Evolutionary conservation across 1,140 invertebrate species (phyloP), one percentile per base, ranked within the genome.

Genomic region (Arion vulgaris): DNA sequence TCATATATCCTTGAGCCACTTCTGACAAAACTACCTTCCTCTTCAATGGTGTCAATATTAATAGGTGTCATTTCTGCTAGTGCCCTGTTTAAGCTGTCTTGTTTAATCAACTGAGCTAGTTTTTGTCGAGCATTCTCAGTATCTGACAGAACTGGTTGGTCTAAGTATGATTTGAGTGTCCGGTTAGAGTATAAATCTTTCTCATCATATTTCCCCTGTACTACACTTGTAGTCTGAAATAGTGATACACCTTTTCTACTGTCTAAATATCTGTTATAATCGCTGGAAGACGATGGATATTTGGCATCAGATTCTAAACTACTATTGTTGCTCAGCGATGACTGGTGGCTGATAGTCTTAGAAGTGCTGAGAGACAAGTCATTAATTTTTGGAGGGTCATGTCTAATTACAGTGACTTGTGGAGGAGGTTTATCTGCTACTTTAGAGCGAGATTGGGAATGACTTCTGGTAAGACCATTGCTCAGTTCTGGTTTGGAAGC

Each of bases 51-150:
- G 28, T 78, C 76, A 38, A 66, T 78, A 41, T 17, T 41, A 66
- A 32, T 34, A 38, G 5, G 53, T 34, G 51, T 23, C 45, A n/a
- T 66, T 36, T 62, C 76, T 68, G 28, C 32, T 38, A 4, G 19
- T 11, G 71, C 36, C 41, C 38, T 53, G 49, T 53, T 32, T 17
- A 53, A 11, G 39, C 15, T 66, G 53, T 34, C 36, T 17, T 9
- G 36, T 39, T 68, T 78, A 32, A 62, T 68, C 36, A 78, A 41
- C 57, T 78, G 76, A 26, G 76, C 53, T 19, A 78, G 57, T 78
- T 66, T 78, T 66, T 45, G 13, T 17, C 76, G 38, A 53, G 76
- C 76, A n/a, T 68, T 36, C 49, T 78, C 76, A 39, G 28, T 15
- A 17, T 39, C 57, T n/a, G 38, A 73, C 19, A 39, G 19, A 11